These are phyloP conservation scores for Kradibia gibbosae DNA, from an alignment of 1,140 invertebrate species.

Conservation along the genomic window DNA sequence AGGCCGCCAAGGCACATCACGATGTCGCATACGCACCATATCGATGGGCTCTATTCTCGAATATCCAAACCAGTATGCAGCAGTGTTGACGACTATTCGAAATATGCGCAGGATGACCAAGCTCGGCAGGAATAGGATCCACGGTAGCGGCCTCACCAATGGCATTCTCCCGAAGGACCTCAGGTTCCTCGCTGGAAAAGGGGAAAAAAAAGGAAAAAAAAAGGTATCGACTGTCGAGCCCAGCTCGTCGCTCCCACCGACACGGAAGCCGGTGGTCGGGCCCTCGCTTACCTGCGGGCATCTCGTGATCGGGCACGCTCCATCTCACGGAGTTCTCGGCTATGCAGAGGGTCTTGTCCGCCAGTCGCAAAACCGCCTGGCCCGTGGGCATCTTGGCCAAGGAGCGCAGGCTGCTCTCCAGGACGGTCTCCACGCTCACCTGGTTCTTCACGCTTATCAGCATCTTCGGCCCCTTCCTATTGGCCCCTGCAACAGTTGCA, in stretches of 20 bases:
- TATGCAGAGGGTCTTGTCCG: slow-evolving; percentile 72
- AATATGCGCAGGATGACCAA: slow-evolving; percentile 70
- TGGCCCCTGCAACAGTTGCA: too few species aligned
- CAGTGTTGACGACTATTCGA: slow-evolving; percentile 68
- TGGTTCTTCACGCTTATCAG: too few species aligned
- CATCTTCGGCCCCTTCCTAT: too few species aligned
- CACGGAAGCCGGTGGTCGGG: too few species aligned
- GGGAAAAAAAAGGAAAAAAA: too few species aligned
- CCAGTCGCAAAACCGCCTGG: slow-evolving; percentile 67
- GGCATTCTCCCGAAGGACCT: slow-evolving; percentile 64
- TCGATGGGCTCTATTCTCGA: slow-evolving; percentile 70
- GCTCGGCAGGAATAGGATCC: slow-evolving; percentile 74
- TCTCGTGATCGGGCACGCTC: slow-evolving; percentile 70
- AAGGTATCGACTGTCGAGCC: too few species aligned
- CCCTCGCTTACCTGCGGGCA: slow-evolving; percentile 53
- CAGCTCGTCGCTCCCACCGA: too few species aligned
- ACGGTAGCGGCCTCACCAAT: slow-evolving; percentile 74
- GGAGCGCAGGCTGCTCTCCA: slow-evolving; percentile 53
- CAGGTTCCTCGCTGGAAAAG: slow-evolving; percentile 64
- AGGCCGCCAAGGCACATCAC: too few species aligned
- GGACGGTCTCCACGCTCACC: too few species aligned
- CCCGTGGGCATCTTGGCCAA: slow-evolving; percentile 63
- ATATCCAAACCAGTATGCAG: slow-evolving; percentile 69
- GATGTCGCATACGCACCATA: slow-evolving; percentile 73
- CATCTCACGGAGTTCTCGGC: slow-evolving; percentile 75